Evolutionary conservation across 2,113 vertebrate genomes (phyloP).

Genomic region (Phylloscopus whistleri): DNA sequence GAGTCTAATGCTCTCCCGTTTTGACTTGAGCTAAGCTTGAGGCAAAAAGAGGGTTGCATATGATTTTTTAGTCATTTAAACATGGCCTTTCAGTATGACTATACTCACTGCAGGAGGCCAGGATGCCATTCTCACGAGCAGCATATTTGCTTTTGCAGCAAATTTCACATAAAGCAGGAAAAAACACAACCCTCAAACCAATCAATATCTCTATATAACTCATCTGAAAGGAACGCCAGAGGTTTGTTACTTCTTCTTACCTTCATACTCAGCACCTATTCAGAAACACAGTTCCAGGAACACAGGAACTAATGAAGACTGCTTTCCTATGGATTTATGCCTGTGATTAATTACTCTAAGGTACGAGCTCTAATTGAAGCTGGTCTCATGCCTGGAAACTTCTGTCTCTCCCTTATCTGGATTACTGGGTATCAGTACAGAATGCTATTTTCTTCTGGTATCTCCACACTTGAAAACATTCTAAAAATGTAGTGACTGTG

Average conservation of each 20-base stretch:
- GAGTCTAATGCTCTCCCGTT: background rate
- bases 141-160: slow-evolving; percentile 2
- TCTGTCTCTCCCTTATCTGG: background rate
- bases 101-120: background rate
- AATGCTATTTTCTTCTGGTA: background rate
- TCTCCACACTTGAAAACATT: background rate
- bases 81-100: background rate
- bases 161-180: background rate
- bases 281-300: background rate
- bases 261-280: background rate
- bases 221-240: background rate
- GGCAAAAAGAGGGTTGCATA: background rate
- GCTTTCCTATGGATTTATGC: slow-evolving; percentile 12
- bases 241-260: background rate
- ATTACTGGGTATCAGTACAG: background rate
- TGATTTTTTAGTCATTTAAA: background rate
- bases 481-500: background rate
- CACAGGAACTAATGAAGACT: background rate
- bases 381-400: background rate
- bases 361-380: background rate
- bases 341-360: slow-evolving; percentile 6
- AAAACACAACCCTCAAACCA: background rate
- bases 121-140: background rate
- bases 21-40: background rate
- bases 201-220: background rate